Evolutionary conservation across 2,113 vertebrate species (phyloP), one percentile per base, ranked within the genome.

Genomic region (Ctenomys sociabilis): DNA sequence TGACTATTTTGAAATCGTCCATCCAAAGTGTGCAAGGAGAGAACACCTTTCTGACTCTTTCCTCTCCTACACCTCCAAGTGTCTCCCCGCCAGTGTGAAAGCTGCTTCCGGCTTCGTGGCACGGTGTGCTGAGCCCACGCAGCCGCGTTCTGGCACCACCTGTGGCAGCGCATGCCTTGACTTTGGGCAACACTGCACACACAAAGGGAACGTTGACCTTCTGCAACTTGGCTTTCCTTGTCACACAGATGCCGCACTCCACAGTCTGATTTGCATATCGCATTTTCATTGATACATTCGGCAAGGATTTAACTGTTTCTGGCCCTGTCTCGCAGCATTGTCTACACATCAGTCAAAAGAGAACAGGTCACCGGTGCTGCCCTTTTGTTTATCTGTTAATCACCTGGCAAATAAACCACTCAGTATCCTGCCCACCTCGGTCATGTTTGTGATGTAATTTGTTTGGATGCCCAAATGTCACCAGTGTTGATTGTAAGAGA

Each of bases 381-480:
- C 96, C 96, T 95, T 54, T 93, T 95, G 97, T 97, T 98, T 98
- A 98, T 98, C 94, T 98, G 96, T 98, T 98, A 98, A 98, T 98
- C 98, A 98, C 97, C 97, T 97, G 98, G 98, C 98, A 99, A 98
- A 98, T 98, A 99, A 99, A 98, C 97, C 85, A 97, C 97, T 97
- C 98, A 87, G 98, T 98, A 95, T 97, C 99, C 98, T 98, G 98
- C 98, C 98, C 98, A 98, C 98, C 97, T 98, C 96, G 54, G 97
- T 98, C 97, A 98, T 98, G 97, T 98, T 97, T 98, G 98, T 99
- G 98, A 99, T 98, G 98, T 98, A 98, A 98, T 98, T 98, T 98
- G 98, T 99, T 98, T 98, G 98, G 98, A 98, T 98, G 98, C 98
- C 97, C 97, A 98, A 98, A 98, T 98, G 98, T 99, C 98, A 98